Evolutionary conservation across 2,797 vertebrate genomes (phyloP).

Genomic region (Gephyroberyx darwinii): DNA sequence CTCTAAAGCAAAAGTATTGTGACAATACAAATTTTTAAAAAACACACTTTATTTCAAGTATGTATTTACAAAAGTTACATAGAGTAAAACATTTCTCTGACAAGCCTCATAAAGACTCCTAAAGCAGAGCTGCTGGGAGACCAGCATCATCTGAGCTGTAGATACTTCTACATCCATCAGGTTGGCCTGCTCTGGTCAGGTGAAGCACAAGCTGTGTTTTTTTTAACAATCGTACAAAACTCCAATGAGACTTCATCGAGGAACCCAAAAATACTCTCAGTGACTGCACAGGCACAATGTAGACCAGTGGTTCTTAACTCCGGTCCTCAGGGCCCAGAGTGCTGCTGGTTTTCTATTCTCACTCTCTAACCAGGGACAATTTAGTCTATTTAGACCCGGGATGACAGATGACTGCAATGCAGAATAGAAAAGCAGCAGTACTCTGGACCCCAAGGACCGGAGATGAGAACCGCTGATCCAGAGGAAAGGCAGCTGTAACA

Average conservation of each 20-base stretch:
- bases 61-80: conserved; percentile 77
- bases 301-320: neutral
- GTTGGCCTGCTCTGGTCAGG: conserved; percentile 34
- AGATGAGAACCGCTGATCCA: too few relatives aligned
- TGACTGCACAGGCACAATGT: conserved; percentile 52
- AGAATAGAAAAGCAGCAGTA: too few relatives aligned
- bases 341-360: too few relatives aligned
- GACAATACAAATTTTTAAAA: neutral
- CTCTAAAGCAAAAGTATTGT: neutral
- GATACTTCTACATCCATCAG: conserved; percentile 6
- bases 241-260: conserved; percentile 61
- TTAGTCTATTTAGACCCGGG: too few relatives aligned
- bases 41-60: conserved; percentile 76
- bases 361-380: too few relatives aligned
- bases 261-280: conserved; percentile 43
- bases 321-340: too few relatives aligned
- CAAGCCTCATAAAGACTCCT: conserved; percentile 19
- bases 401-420: too few relatives aligned
- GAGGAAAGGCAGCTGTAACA: too few relatives aligned
- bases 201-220: conserved; percentile 34
- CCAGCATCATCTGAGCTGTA: conserved; percentile 8
- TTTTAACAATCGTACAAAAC: conserved; percentile 47
- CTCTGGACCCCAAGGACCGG: too few relatives aligned
- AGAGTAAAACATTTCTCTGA: conserved; percentile 52
- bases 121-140: neutral